These are phyloP conservation scores for Anthopleura sola DNA, from an alignment of 64 coral and sea anemone genomes.

Conservation along the genomic window DNA sequence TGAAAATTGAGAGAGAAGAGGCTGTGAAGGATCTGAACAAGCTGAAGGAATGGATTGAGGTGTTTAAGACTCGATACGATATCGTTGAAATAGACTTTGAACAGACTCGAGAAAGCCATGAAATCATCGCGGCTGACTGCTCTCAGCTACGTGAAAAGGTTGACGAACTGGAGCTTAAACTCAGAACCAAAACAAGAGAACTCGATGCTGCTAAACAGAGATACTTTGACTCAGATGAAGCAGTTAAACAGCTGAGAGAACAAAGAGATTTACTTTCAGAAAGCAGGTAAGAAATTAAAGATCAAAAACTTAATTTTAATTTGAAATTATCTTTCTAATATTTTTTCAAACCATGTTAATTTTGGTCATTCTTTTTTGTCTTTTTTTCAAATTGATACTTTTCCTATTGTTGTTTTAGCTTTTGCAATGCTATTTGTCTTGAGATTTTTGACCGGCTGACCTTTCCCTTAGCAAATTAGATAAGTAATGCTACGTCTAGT, in stretches of 20 bases:
- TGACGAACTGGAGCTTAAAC: constrained; percentile 50
- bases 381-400: no score
- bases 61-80: constrained; percentile 51
- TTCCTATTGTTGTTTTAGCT: no score
- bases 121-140: constrained; percentile 40
- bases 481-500: no score
- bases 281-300: constrained; percentile 10
- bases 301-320: not conserved
- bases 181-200: constrained; percentile 23
- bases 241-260: constrained; percentile 18
- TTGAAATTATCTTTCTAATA: not conserved
- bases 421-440: no score
- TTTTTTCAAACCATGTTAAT: no score
- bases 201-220: constrained; percentile 33
- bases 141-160: constrained; percentile 38
- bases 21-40: constrained; percentile 30
- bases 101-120: constrained; percentile 51
- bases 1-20: constrained; percentile 62
- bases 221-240: constrained; percentile 31
- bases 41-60: constrained; percentile 42
- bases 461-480: no score
- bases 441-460: no score
- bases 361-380: no score
- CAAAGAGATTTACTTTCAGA: constrained; percentile 44
- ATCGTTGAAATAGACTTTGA: constrained; percentile 57